phyloP scores from a whole-genome alignment of 1,140 invertebrate species.

The Nixonia krombeini region DNA sequence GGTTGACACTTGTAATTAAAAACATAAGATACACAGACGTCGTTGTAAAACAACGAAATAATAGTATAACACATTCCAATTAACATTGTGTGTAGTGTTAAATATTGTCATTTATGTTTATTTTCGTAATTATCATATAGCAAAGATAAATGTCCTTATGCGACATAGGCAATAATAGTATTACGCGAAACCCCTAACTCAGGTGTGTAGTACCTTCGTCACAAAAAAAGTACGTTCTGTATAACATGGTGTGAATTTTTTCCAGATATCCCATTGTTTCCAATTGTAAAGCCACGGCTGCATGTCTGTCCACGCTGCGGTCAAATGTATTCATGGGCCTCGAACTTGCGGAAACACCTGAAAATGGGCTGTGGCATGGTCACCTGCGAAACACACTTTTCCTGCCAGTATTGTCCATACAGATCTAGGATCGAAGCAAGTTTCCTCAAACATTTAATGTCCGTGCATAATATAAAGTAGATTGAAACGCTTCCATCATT shows the following conservation, averaged over 20 bases:
- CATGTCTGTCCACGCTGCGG: conserved; percentile 70
- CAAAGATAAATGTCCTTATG: no score
- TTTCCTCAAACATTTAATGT: conserved; percentile 67
- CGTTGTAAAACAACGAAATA: no score
- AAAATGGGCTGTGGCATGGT: conserved; percentile 68
- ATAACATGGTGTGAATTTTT: conserved; percentile 35
- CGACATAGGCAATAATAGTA: no score
- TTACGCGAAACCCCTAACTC: conserved; percentile 26
- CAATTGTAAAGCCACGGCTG: conserved; percentile 66
- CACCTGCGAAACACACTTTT: conserved; percentile 72
- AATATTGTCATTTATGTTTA: no score
- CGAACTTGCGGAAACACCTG: conserved; percentile 69
- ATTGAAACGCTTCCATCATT: neutral
- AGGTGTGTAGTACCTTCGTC: conserved; percentile 35
- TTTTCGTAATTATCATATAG: no score
- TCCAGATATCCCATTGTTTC: conserved; percentile 66
- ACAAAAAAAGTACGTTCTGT: conserved; percentile 15
- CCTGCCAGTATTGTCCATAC: conserved; percentile 73
- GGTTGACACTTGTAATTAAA: no score
- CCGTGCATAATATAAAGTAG: conserved; percentile 70
- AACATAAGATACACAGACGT: no score
- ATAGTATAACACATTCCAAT: no score
- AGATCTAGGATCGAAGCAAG: conserved; percentile 71
- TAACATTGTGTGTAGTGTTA: no score
- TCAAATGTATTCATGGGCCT: conserved; percentile 72